These are phyloP conservation scores for Drosophila nannoptera DNA, from an alignment of 1,140 invertebrate species.

Conservation along the genomic window DNA sequence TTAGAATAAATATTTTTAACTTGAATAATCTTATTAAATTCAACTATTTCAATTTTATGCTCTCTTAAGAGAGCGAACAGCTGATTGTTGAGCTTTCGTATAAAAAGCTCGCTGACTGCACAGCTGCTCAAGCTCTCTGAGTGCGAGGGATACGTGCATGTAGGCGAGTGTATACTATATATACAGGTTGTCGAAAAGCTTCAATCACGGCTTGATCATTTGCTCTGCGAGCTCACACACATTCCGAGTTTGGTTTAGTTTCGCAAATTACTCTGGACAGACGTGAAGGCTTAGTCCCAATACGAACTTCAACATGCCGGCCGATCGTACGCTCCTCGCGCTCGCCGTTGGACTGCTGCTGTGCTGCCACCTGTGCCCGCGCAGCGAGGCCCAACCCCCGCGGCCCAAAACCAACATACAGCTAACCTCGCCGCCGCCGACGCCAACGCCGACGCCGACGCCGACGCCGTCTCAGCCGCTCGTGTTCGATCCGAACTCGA, in stretches of 20 bases:
- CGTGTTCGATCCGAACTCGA: background rate
- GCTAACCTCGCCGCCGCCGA: background rate
- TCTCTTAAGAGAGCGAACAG: too few relatives aligned
- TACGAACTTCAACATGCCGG: constrained; percentile 8
- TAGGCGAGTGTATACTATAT: too few relatives aligned
- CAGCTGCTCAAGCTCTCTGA: background rate
- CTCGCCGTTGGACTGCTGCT: constrained; percentile 14
- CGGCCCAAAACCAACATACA: too few relatives aligned
- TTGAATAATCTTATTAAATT: too few relatives aligned
- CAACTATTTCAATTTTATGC: too few relatives aligned
- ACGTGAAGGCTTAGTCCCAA: constrained; percentile 8
- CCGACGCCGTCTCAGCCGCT: too few relatives aligned
- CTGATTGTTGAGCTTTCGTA: too few relatives aligned
- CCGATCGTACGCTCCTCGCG: background rate
- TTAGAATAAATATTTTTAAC: too few relatives aligned
- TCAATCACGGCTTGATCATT: background rate
- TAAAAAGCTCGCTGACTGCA: background rate
- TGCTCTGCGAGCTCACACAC: background rate
- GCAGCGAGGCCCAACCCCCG: background rate
- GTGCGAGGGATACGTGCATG: background rate
- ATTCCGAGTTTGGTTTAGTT: constrained; percentile 19
- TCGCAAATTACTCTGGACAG: background rate
- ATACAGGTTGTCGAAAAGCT: too few relatives aligned
- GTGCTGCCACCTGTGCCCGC: constrained; percentile 7
- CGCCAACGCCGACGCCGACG: background rate